Conservation (phyloP, 2,888 invertebrate species). For the Alentia gelatinosa region DNA sequence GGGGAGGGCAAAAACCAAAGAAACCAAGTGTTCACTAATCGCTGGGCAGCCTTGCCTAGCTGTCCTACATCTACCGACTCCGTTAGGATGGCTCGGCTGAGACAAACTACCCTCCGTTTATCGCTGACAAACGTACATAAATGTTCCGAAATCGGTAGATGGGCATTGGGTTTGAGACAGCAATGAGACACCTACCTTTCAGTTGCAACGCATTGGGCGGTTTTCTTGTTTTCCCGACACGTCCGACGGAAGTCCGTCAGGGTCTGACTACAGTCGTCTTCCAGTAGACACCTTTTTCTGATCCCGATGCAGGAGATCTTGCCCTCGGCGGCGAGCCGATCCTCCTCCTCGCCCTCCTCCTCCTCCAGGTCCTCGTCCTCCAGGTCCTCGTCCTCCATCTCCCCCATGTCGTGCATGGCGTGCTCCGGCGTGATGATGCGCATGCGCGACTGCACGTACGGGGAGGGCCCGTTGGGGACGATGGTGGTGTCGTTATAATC, state of each 20-base stretch:
- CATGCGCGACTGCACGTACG: slow-evolving; percentile 20
- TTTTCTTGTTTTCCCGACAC: slow-evolving; percentile 54
- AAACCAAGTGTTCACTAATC: no score
- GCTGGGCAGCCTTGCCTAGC: no score
- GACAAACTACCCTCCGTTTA: no score
- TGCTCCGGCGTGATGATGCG: background rate
- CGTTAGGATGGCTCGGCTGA: no score
- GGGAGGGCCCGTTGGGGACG: background rate
- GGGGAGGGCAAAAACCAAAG: no score
- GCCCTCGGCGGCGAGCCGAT: background rate
- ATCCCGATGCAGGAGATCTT: slow-evolving; percentile 53
- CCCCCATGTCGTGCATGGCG: background rate
- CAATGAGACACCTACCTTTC: slow-evolving; percentile 19
- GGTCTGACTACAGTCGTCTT: slow-evolving; percentile 32
- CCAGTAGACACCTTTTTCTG: slow-evolving; percentile 49
- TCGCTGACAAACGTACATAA: no score
- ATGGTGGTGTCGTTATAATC: slow-evolving; percentile 22
- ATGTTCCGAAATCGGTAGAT: no score
- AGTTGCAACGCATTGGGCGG: slow-evolving; percentile 32
- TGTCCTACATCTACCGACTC: no score
- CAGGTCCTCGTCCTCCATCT: background rate
- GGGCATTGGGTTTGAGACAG: no score
- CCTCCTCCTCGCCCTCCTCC: slow-evolving; percentile 38
- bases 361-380: background rate
- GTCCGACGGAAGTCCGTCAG: slow-evolving; percentile 48